Evolutionary conservation across 1,140 invertebrate species (phyloP), one percentile per base, ranked within the genome.

Genomic region (Brachionus manjavacas): DNA sequence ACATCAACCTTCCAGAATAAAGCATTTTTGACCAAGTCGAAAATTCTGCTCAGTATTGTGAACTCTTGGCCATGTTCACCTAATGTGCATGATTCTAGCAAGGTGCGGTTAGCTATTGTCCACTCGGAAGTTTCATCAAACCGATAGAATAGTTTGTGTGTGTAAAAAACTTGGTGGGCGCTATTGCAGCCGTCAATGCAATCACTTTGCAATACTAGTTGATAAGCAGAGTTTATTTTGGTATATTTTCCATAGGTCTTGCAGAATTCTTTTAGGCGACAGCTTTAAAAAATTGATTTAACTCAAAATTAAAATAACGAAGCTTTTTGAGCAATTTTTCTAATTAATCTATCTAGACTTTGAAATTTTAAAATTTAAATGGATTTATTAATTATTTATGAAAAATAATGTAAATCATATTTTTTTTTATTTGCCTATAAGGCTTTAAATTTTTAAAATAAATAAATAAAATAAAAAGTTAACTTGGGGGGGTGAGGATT

Each of bases 191-290:
- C 68, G 41, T 35, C 68, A 39, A 11, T n/a, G 31, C 68, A 72
- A 11, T 11, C 20, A 41, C 68, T 72, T 72, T 3, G 14, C 11
- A 72, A 20, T n/a, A 41, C 31, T 0, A 72, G 68, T 41, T 35
- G 68, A 72, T 72, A 72, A 9, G 68, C 31, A 41, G 68, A 41
- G 16, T 72, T 72, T 16, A 72, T 41, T 72, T 23, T 72, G 68
- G 35, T 43, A 20, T 39, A 41, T 39, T 20, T 41, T n/a, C 28
- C 28, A 72, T n/a, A 72, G 11, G 28, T 14, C 39, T 72, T 72
- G 20, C 68, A 72, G 9, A 39, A 72, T 9, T 72, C 35, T 39
- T 35, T 35, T 9, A 72, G 8, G 6, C 68, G 68, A 72, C 68
- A 72, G 11, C 68, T 72, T 16, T 35, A 72, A 72, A 39, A 16